phyloP scores from a whole-genome alignment of 2,888 invertebrate genomes.

The Fissipunctia ypsillon region DNA sequence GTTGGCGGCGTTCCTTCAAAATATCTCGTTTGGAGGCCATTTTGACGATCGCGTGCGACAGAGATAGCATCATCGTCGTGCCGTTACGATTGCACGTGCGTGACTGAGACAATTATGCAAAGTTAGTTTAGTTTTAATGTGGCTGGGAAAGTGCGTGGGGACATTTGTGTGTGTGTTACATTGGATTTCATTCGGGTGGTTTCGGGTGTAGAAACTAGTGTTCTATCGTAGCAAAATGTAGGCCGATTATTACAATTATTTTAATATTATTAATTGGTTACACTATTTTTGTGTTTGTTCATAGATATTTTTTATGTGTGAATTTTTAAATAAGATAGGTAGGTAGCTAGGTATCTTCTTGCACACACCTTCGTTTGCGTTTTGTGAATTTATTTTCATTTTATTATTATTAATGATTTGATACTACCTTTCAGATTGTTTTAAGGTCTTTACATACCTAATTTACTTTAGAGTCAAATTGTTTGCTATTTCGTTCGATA shows the following conservation, averaged over 20 bases:
- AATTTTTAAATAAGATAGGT: neutral
- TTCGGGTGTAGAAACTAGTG: conserved; percentile 58
- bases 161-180: conserved; percentile 76
- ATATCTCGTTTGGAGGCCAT: conserved; percentile 91
- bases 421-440: neutral
- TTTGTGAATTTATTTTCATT: neutral
- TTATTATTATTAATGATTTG: too few species aligned
- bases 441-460: neutral
- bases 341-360: neutral
- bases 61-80: conserved; percentile 79
- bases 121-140: conserved; percentile 89
- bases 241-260: conserved; percentile 37
- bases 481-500: neutral
- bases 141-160: conserved; percentile 81
- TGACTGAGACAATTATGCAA: conserved; percentile 90
- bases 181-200: conserved; percentile 63
- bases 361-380: neutral
- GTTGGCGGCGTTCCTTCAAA: conserved; percentile 90
- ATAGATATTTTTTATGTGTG: neutral
- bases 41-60: conserved; percentile 88
- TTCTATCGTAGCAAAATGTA: conserved; percentile 40
- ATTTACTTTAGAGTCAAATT: neutral
- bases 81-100: conserved; percentile 82
- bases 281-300: neutral
- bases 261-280: neutral